A percentile compares a stretch with the other conserved stretches of the same genome.
phyloP scores from a whole-genome alignment of 1,140 invertebrate species.

The Aporrectodea caliginosa region DNA sequence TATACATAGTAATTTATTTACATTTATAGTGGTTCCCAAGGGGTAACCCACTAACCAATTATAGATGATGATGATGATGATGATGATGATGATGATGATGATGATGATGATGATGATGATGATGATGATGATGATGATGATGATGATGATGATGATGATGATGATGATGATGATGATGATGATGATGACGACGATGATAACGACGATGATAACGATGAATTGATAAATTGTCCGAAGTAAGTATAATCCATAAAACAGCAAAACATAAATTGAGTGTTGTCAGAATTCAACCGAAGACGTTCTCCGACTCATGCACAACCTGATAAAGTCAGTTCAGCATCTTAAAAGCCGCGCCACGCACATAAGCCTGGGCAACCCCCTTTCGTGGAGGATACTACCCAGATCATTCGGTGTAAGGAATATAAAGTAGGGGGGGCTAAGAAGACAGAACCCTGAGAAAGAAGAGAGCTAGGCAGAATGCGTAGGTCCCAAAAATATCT shows the following conservation, averaged over 20 bases:
- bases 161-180: neutral
- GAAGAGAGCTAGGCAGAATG: no score
- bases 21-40: neutral
- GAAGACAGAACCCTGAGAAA: no score
- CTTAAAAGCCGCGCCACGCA: no score
- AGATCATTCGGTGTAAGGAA: neutral
- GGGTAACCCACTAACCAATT: neutral
- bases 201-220: conserved; percentile 1
- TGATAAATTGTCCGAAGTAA: neutral
- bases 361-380: no score
- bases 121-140: conserved; percentile 4
- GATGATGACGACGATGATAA: conserved; percentile 17
- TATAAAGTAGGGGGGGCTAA: no score
- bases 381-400: no score
- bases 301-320: neutral
- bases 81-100: neutral
- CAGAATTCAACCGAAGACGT: no score
- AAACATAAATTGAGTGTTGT: no score
- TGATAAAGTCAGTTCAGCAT: neutral
- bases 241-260: neutral
- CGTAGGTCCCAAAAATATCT: no score
- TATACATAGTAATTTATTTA: neutral
- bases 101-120: conserved; percentile 18
- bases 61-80: neutral
- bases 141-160: neutral